Base-by-base conservation (phyloP, 2,888 invertebrate species). In the Cremastobaeus sp. region DNA sequence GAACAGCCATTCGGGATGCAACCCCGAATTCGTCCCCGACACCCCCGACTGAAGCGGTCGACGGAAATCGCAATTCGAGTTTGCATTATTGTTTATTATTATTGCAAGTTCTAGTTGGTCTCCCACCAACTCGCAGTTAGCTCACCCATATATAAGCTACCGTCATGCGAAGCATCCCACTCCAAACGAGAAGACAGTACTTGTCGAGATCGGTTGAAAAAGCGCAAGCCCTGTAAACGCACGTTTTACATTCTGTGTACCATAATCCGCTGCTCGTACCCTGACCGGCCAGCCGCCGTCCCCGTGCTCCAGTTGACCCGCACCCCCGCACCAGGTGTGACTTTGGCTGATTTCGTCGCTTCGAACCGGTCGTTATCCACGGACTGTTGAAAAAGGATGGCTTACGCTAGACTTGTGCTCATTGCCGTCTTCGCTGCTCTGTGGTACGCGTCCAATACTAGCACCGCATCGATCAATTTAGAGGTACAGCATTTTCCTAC, bases 121-220 rank as follows among this genome's bases (percentile, higher is more conserved):
- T 72, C 81, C 81, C 80, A 78, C 81, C 78, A 76, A 62, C 69
- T 65, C 64, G 77, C 81, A 68, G 79, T 81, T 84, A 82, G 81
- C 82, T 78, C 84, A 80, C 81, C 81, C 84, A 47, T 86, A 86
- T 86, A 86, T 86, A 86, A 85, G 82, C 85, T 80, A 82, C 77
- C 79, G 82, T 76, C 81, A 81, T 78, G 80, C 83, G 81, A 82
- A 83, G 81, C 83, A 82, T 83, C 82, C 82, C 86, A 85, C 80
- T 85, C 84, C 81, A 84, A 82, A 84, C 82, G 82, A 80, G 84
- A 81, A 83, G 81, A 80, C 82, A 79, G 83, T 83, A 81, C 83
- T 84, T 82, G 84, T 79, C 78, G 73, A 76, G 77, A 79, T 78
- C 77, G 76, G 77, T 76, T 71, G 72, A 77, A 78, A 65, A 80